Evolutionary conservation across 2,797 vertebrate genomes (phyloP).

Genomic region (Epinephelus malabaricus): DNA sequence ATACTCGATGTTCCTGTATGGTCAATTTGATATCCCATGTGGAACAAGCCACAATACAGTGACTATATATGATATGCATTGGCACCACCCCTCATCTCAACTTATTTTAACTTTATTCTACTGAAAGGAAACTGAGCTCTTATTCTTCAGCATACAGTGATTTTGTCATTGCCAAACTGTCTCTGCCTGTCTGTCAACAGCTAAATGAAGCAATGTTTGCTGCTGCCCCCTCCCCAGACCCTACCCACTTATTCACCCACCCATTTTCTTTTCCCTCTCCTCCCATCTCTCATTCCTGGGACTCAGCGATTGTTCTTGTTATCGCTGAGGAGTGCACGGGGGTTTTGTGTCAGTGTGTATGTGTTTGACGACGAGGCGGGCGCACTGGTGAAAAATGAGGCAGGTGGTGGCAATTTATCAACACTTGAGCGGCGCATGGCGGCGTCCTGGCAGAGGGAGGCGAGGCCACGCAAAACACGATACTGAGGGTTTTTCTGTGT

Average conservation of each 20-base stretch:
- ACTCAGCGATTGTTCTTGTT: constrained; percentile 75
- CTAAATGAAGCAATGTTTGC: constrained; percentile 30
- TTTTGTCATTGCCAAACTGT: not conserved
- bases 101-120: not conserved
- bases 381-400: constrained; percentile 74
- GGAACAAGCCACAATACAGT: no score
- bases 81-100: no score
- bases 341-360: constrained; percentile 61
- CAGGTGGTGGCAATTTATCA: constrained; percentile 79
- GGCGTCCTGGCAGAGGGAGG: constrained; percentile 47
- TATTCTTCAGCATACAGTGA: not conserved
- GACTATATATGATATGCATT: no score
- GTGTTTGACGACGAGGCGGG: constrained; percentile 64
- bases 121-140: not conserved
- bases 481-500: constrained; percentile 55
- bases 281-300: constrained; percentile 57
- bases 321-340: constrained; percentile 61
- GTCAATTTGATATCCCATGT: no score
- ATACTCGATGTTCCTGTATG: no score
- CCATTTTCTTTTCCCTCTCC: constrained; percentile 49
- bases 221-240: not conserved
- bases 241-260: constrained; percentile 18
- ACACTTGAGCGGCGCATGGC: constrained; percentile 56
- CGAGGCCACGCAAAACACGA: constrained; percentile 35
- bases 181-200: constrained; percentile 26